Conservation (phyloP, 2,888 invertebrate genomes). For the Drepanosiphum platanoidis region DNA sequence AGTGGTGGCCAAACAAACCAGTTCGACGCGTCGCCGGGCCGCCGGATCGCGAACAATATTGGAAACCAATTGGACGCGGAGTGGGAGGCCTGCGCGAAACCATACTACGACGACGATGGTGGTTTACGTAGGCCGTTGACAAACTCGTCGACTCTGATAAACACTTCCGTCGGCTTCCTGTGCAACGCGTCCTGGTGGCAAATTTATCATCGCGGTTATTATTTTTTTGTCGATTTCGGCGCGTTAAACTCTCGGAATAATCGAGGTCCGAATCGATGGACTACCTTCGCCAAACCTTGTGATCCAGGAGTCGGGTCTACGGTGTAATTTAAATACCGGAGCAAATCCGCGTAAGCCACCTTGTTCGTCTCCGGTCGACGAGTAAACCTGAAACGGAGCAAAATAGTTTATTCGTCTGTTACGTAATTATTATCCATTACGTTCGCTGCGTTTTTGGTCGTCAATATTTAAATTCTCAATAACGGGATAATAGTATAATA, state of each 20-base stretch:
- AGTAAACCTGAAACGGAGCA: conserved; percentile 67
- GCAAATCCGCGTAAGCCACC: conserved; percentile 76
- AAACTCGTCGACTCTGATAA: conserved; percentile 1
- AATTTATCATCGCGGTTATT: not conserved
- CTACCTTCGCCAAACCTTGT: conserved; percentile 10
- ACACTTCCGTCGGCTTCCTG: conserved; percentile 17
- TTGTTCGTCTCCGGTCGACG: conserved; percentile 66
- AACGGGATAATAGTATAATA: no score
- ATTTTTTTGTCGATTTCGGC: not conserved
- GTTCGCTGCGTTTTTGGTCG: no score
- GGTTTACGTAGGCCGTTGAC: conserved; percentile 32
- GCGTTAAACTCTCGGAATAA: not conserved
- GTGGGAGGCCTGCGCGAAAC: not conserved
- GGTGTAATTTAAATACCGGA: conserved; percentile 78
- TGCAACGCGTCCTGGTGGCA: conserved; percentile 2
- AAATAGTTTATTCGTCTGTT: no score
- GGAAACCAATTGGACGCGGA: conserved; percentile 28
- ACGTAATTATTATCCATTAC: no score
- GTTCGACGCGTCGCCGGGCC: conserved; percentile 11
- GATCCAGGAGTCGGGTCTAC: conserved; percentile 69
- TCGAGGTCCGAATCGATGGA: not conserved
- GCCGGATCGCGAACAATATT: conserved; percentile 9
- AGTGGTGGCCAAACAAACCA: conserved; percentile 58
- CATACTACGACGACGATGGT: not conserved
- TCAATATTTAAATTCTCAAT: no score